These are phyloP conservation scores for Cephus nigrinus DNA, from an alignment of 2,888 invertebrate species.

Conservation along the genomic window DNA sequence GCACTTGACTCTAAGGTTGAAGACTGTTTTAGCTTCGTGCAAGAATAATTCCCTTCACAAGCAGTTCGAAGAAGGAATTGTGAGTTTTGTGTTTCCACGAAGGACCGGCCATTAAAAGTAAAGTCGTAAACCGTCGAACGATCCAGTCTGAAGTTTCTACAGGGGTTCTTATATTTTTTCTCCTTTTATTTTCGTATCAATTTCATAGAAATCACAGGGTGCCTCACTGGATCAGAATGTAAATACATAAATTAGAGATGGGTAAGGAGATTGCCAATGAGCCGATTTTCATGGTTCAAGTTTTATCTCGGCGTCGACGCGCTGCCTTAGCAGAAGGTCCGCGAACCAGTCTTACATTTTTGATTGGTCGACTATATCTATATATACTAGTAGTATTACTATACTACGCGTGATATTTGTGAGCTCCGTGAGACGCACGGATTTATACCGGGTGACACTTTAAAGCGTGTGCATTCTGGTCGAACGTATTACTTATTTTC, in stretches of 20 bases:
- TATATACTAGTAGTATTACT: too few relatives aligned
- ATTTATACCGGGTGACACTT: too few relatives aligned
- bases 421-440: too few relatives aligned
- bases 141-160: neutral
- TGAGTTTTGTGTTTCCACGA: neutral
- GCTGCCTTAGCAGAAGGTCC: too few relatives aligned
- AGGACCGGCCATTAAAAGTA: neutral
- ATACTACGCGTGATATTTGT: too few relatives aligned
- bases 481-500: too few relatives aligned
- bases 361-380: too few relatives aligned
- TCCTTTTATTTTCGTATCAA: neutral
- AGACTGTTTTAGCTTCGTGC: neutral
- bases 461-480: too few relatives aligned
- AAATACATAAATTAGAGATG: neutral
- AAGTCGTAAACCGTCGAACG: slow-evolving; percentile 1
- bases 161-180: neutral
- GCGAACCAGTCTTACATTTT: too few relatives aligned
- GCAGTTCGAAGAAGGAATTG: neutral
- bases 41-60: neutral
- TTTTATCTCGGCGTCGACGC: too few relatives aligned
- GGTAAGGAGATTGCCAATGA: too few relatives aligned
- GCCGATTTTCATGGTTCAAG: too few relatives aligned
- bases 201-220: slow-evolving; percentile 1
- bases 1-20: neutral
- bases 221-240: neutral